Conservation (phyloP, 2,888 invertebrate species). For the Ophion slaviceki region DNA sequence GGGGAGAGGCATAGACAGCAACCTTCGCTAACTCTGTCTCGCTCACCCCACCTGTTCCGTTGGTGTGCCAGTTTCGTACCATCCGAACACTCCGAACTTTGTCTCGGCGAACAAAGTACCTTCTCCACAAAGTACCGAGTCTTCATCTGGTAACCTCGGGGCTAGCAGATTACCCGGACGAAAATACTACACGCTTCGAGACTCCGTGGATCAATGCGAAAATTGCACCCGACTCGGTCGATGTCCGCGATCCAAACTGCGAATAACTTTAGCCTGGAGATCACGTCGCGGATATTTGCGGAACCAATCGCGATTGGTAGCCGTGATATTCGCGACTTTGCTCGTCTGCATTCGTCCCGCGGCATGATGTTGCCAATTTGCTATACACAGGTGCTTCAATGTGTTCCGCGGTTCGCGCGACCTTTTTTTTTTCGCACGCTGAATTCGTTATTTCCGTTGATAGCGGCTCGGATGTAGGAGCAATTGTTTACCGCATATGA, state of each 20-base stretch:
- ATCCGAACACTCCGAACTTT: slow-evolving; percentile 38
- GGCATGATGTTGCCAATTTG: too few relatives aligned
- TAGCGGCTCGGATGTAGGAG: neutral
- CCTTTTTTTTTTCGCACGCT: neutral
- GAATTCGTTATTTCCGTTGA: neutral
- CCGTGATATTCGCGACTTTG: too few relatives aligned
- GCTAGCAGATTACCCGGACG: neutral
- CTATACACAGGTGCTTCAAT: neutral
- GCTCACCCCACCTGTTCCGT: slow-evolving; percentile 57
- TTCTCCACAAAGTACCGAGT: neutral
- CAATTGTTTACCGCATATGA: slow-evolving; percentile 6
- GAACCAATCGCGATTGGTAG: too few relatives aligned
- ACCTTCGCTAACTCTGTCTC: neutral
- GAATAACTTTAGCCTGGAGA: neutral
- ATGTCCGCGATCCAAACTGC: neutral
- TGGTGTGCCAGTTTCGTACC: slow-evolving; percentile 46
- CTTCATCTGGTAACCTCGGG: neutral
- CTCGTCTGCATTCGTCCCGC: too few relatives aligned
- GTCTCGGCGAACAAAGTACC: slow-evolving; percentile 39
- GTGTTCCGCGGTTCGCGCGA: neutral
- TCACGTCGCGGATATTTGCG: neutral
- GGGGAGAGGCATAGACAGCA: neutral
- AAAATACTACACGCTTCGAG: neutral
- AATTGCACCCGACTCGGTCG: too few relatives aligned
- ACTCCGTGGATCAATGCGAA: too few relatives aligned